These are phyloP conservation scores for Aepyceros melampus DNA, from an alignment of 2,113 vertebrate genomes.

Conservation along the genomic window DNA sequence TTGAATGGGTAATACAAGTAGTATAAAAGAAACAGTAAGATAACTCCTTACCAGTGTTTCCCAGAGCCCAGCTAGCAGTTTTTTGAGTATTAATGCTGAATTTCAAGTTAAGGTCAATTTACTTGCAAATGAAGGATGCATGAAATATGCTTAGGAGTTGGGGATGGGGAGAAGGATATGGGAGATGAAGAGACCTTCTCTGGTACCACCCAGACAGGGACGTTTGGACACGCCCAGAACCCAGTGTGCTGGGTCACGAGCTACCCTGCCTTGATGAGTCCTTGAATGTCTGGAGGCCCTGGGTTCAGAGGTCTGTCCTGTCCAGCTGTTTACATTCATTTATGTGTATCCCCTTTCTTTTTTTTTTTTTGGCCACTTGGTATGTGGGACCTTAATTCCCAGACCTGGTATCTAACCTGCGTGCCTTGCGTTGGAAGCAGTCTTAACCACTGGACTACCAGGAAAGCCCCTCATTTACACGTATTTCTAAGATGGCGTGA, in stretches of 20 bases:
- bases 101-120: background rate
- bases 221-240: background rate
- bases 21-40: background rate
- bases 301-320: background rate
- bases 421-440: background rate
- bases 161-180: no score
- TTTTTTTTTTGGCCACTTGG: background rate
- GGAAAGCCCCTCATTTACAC: background rate
- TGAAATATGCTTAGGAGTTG: background rate
- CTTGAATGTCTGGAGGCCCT: background rate
- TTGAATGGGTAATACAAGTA: constrained; percentile 1
- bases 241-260: background rate
- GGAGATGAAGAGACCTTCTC: background rate
- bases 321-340: background rate
- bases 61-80: background rate
- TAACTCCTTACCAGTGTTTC: background rate
- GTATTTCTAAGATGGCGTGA: background rate
- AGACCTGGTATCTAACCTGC: background rate
- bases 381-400: background rate
- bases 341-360: background rate
- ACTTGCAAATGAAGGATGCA: background rate
- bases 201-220: background rate
- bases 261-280: background rate
- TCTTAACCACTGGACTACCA: background rate
- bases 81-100: background rate